Evolutionary conservation across 2,797 vertebrate genomes (phyloP), one percentile per base, ranked within the genome.

Genomic region (Melanotaenia boesemani): DNA sequence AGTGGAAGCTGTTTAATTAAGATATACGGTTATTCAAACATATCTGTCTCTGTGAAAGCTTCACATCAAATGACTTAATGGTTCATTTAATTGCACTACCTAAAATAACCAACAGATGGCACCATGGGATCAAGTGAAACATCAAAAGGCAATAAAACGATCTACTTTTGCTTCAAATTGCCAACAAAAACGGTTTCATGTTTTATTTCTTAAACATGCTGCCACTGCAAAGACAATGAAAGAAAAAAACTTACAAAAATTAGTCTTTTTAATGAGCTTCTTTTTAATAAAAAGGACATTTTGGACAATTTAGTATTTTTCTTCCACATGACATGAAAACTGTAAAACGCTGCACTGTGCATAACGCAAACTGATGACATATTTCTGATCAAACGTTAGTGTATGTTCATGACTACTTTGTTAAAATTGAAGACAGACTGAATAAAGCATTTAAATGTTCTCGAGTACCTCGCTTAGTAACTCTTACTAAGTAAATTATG

Each of bases 91-190:
- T 12, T 68, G 69, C 70, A 8, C 11, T 79, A 59, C 77, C 24
- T 63, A 34, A 32, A 50, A 48, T 3, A 71, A 71, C 82, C 84
- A 86, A 78, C 66, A 88, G 81, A 64, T 73, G 81, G 74, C 71
- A 68, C 76, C 65, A 77, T 28, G 16, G 41, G 39, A 56, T 50
- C 46, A 70, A 16, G 15, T 59, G 22, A 39, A 16, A 12, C 20
- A 22, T n/a, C 20, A n/a, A 10, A 50, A 50, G 46, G n/a, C 46
- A 50, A n/a, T 18, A n/a, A 48, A 7, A 5, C 6, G 48, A 7
- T 18, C 18, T 44, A 22, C 22, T 22, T 30, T 32, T 22, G 24
- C 4, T 5, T 10, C 58, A 65, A 48, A 50, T 22, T 46, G 0
- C 4, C 9, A 52, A 46, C 30, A 57, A 13, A 58, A 48, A 34